These are phyloP conservation scores for Pseudopleuronectes americanus DNA, from an alignment of 2,797 vertebrate genomes.

Conservation along the genomic window DNA sequence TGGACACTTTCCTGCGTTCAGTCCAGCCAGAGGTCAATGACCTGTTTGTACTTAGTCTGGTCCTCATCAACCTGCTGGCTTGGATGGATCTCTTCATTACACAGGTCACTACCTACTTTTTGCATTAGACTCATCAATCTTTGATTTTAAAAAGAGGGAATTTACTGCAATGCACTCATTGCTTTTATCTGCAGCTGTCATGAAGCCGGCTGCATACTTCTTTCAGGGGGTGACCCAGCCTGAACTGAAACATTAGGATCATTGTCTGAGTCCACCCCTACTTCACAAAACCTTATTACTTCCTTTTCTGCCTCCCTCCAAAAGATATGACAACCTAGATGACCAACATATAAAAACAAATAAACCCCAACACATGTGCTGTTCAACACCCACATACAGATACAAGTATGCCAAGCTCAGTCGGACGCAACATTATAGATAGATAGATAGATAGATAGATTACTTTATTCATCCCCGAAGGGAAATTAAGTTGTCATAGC, in stretches of 20 bases:
- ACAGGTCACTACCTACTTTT: slow-evolving; percentile 57
- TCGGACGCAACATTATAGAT: no score
- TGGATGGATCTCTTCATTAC: slow-evolving; percentile 99
- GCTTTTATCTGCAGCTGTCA: neutral
- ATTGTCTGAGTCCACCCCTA: no score
- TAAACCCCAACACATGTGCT: no score
- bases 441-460: no score
- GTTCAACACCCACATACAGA: no score
- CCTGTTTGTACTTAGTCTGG: slow-evolving; percentile 95
- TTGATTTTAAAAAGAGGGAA: neutral
- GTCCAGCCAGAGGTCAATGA: slow-evolving; percentile 98
- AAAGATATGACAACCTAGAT: no score
- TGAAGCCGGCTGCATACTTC: neutral
- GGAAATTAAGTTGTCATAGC: no score
- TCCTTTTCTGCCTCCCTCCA: no score
- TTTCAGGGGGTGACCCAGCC: neutral
- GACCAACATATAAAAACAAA: no score
- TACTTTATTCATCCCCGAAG: no score
- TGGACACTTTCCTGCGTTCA: slow-evolving; percentile 96
- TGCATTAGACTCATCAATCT: neutral
- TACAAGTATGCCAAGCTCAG: no score
- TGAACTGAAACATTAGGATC: neutral
- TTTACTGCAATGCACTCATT: neutral
- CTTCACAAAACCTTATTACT: no score
- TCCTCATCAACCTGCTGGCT: slow-evolving; percentile 96